These are phyloP conservation scores for Sepioteuthis lessoniana DNA, from an alignment of 2,888 invertebrate genomes.

Conservation along the genomic window DNA sequence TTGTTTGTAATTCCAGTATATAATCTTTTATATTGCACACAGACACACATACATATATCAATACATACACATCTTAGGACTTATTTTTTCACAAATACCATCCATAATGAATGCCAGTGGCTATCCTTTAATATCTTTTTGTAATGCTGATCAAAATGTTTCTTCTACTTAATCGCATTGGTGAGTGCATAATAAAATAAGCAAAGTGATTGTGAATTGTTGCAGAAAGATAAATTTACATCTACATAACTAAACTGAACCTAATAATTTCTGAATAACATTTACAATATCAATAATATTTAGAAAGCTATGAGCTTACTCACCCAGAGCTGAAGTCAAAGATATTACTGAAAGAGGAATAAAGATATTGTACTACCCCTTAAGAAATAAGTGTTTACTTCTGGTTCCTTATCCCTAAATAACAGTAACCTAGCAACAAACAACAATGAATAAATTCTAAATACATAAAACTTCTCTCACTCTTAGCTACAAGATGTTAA, in stretches of 20 bases:
- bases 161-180: not conserved
- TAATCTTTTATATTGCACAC: too few species aligned
- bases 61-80: not conserved
- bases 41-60: too few species aligned
- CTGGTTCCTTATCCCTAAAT: not conserved
- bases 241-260: not conserved
- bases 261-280: not conserved
- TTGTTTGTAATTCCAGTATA: too few species aligned
- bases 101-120: not conserved
- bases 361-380: not conserved
- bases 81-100: not conserved
- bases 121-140: not conserved
- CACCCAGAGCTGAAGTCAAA: conserved; percentile 47
- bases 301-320: conserved; percentile 38
- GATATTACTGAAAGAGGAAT: conserved; percentile 47
- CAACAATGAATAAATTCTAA: not conserved
- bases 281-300: conserved; percentile 42
- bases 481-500: not conserved
- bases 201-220: not conserved
- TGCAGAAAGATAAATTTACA: not conserved
- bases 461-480: not conserved
- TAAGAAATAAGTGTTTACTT: not conserved
- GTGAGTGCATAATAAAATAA: not conserved
- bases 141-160: not conserved
- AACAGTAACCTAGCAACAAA: not conserved